These are phyloP conservation scores for Corythaixoides concolor DNA, from an alignment of 2,113 vertebrate species.

Conservation along the genomic window DNA sequence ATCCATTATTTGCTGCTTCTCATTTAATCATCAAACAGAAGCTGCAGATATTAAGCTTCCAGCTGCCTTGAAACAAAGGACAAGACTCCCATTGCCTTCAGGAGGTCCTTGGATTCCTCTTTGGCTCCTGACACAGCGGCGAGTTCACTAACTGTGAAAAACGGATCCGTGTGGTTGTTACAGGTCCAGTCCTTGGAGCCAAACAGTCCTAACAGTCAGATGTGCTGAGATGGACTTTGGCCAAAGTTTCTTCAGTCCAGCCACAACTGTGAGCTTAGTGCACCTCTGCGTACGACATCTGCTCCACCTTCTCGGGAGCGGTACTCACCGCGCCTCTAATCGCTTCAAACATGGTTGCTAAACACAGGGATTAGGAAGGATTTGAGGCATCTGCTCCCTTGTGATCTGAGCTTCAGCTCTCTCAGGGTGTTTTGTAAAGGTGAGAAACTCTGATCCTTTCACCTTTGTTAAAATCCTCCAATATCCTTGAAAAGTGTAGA, in stretches of 20 bases:
- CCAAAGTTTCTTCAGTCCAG: background rate
- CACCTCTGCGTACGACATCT: background rate
- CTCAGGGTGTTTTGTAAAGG: background rate
- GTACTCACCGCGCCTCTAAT: background rate
- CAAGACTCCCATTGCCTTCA: background rate
- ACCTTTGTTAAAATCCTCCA: background rate
- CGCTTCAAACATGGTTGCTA: background rate
- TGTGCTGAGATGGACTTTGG: background rate
- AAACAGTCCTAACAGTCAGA: accelerated
- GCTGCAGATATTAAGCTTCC: background rate
- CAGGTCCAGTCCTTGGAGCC: background rate
- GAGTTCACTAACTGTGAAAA: background rate
- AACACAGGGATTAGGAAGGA: background rate
- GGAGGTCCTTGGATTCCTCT: background rate
- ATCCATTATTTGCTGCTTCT: background rate
- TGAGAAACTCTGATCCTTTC: background rate
- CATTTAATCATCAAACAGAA: background rate
- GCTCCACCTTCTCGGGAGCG: background rate
- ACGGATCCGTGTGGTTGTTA: accelerated
- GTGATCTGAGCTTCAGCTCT: background rate
- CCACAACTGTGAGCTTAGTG: background rate
- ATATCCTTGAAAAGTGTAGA: background rate
- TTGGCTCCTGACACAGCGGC: accelerated
- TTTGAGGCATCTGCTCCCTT: background rate
- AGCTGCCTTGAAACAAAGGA: background rate